These are phyloP conservation scores for Nipponacmea schrenckii DNA, from an alignment of 2,888 invertebrate species.

Conservation along the genomic window DNA sequence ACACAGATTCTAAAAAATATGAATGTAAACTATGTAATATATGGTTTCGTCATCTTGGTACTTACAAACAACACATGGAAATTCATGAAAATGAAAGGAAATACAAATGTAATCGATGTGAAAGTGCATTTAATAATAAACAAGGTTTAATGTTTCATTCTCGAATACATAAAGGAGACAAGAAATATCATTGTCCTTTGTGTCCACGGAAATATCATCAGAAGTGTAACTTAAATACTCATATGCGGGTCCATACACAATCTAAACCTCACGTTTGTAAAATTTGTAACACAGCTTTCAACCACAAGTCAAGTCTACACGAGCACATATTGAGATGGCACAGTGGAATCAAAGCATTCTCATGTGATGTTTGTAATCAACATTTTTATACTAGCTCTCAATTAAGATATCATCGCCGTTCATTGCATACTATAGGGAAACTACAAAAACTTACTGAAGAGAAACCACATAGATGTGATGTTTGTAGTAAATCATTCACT, in stretches of 20 bases:
- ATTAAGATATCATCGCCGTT: slow-evolving; percentile 76
- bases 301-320: slow-evolving; percentile 95
- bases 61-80: not conserved
- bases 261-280: slow-evolving; percentile 96
- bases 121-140: slow-evolving; percentile 8
- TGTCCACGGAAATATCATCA: not conserved
- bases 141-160: not conserved
- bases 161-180: not conserved
- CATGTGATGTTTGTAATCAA: not conserved
- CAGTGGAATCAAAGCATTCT: not conserved
- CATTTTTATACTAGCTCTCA: no score
- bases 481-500: slow-evolving; percentile 73
- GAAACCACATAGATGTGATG: slow-evolving; percentile 91
- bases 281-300: slow-evolving; percentile 95
- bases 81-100: not conserved
- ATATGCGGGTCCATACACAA: slow-evolving; percentile 69
- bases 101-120: not conserved
- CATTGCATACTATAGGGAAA: slow-evolving; percentile 96
- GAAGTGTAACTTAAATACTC: not conserved
- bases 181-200: not conserved
- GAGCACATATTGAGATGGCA: not conserved
- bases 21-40: not conserved
- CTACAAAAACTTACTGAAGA: slow-evolving; percentile 96
- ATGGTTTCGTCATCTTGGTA: not conserved
- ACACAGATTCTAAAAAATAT: not conserved